Conservation (phyloP, 2,888 invertebrate genomes). For the Chorisops tibialis region DNA sequence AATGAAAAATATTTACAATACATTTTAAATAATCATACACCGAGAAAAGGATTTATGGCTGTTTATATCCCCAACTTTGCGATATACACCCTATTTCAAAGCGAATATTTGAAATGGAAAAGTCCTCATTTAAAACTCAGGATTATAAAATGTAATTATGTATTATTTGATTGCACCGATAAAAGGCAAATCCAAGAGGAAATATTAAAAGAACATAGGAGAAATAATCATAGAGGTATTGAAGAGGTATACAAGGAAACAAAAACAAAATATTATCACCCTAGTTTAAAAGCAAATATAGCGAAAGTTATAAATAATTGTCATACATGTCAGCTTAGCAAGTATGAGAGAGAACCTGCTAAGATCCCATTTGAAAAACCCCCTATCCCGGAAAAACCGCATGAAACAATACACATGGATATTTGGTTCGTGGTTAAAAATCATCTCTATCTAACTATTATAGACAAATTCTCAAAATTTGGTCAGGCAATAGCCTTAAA, state of each 20-base stretch:
- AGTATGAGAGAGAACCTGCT: constrained; percentile 24
- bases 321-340: too few relatives aligned
- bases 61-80: too few relatives aligned
- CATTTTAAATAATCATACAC: constrained; percentile 8
- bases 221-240: too few relatives aligned
- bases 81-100: too few relatives aligned
- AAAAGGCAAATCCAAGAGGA: too few relatives aligned
- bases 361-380: constrained; percentile 24
- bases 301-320: constrained; percentile 25
- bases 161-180: too few relatives aligned
- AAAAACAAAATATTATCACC: constrained; percentile 17
- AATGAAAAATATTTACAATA: background rate
- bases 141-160: too few relatives aligned
- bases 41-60: background rate
- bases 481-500: too few relatives aligned
- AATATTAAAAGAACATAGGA: background rate
- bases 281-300: too few relatives aligned
- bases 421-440: constrained; percentile 16
- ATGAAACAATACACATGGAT: too few relatives aligned
- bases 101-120: constrained; percentile 3
- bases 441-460: constrained; percentile 24
- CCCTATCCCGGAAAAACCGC: too few relatives aligned
- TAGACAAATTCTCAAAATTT: too few relatives aligned
- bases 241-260: constrained; percentile 12
- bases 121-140: background rate